Conservation (phyloP, 2,888 invertebrate species). For the Andrena hattorfiana region DNA sequence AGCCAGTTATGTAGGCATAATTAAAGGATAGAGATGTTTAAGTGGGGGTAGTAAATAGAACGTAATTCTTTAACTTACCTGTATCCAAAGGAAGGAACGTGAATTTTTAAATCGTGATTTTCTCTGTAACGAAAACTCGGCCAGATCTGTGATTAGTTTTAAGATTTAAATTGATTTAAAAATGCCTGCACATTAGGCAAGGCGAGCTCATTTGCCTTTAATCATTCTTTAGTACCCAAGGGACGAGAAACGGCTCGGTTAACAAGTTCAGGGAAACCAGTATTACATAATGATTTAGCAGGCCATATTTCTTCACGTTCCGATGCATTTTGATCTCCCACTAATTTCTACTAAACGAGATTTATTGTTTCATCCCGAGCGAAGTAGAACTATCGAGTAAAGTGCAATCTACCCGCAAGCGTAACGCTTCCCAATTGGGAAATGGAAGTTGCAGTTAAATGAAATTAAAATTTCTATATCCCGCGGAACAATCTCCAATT, state of each 20-base stretch:
- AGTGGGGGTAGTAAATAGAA: too few relatives aligned
- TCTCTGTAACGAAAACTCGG: neutral
- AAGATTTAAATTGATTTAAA: neutral
- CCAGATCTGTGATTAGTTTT: neutral
- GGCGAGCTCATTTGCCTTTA: neutral
- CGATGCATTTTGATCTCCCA: neutral
- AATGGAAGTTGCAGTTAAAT: neutral
- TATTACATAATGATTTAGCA: neutral
- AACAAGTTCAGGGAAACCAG: neutral
- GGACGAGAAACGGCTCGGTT: neutral
- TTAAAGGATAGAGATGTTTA: neutral
- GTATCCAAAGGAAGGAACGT: conserved; percentile 40
- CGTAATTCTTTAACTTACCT: conserved; percentile 40
- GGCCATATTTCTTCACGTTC: neutral
- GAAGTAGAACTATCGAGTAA: neutral
- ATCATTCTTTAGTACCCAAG: neutral
- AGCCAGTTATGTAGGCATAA: neutral
- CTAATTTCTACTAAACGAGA: neutral
- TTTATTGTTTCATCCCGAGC: neutral
- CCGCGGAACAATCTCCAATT: neutral
- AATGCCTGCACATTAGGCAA: neutral
- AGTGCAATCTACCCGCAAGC: neutral
- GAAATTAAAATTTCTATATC: neutral
- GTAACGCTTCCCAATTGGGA: neutral
- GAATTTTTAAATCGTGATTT: conserved; percentile 36